Percentiles rank a stretch among this genome's conserved stretches.
phyloP scores from a whole-genome alignment of 2,888 invertebrate species.

The Pogonocherus hispidulus region DNA sequence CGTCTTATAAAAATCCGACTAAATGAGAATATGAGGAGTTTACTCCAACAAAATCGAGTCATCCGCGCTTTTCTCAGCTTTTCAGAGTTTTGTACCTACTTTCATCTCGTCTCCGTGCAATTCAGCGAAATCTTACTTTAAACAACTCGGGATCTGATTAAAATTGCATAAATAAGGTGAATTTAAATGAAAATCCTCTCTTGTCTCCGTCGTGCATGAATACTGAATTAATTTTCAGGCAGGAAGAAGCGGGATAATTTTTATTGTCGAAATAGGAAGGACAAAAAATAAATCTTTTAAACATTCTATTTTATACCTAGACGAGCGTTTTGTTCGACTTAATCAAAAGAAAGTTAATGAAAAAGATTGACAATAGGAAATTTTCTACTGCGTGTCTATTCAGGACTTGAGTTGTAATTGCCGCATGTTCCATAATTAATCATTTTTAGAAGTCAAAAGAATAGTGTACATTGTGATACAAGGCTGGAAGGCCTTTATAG shows the following conservation, averaged over 20 bases:
- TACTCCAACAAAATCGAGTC: neutral
- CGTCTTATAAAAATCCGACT: neutral
- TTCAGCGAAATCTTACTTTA: slow-evolving; percentile 1
- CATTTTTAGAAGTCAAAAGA: too few species aligned
- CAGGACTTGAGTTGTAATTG: too few species aligned
- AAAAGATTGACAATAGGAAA: too few species aligned
- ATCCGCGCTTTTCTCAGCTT: slow-evolving; percentile 7
- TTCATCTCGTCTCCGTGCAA: neutral
- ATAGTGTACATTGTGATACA: too few species aligned
- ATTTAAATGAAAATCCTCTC: slow-evolving; percentile 16
- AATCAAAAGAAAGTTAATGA: too few species aligned
- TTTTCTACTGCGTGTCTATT: too few species aligned
- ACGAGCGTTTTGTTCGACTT: too few species aligned
- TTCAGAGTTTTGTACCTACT: slow-evolving; percentile 11
- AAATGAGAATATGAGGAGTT: neutral
- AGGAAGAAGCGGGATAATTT: neutral
- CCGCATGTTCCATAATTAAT: too few species aligned
- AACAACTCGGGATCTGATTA: slow-evolving; percentile 10
- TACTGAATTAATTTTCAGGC: neutral
- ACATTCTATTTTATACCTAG: neutral
- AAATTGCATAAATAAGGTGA: slow-evolving; percentile 24
- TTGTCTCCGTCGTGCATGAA: slow-evolving; percentile 4
- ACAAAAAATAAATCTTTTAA: neutral
- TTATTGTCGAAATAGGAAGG: neutral
- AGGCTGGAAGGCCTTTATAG: too few species aligned